Evolutionary conservation across 2,797 vertebrate species (phyloP).

Genomic region (Champsocephalus esox): DNA sequence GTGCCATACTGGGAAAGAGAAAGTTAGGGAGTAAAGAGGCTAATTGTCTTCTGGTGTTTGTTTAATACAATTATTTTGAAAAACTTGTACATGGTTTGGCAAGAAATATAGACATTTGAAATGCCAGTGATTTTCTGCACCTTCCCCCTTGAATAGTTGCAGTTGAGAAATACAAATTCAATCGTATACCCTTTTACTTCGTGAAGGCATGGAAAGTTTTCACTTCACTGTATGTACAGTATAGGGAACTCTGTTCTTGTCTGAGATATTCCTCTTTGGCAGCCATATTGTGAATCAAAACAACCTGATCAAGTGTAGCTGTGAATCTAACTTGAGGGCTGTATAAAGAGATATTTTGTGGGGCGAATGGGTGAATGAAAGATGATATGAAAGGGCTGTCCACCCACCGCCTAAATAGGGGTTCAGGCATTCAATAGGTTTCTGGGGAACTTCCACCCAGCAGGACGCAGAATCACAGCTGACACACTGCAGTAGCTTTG

Average conservation of each 20-base stretch:
- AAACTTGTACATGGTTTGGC: not conserved
- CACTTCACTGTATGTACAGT: not conserved
- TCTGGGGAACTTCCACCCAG: constrained; percentile 29
- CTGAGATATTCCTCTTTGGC: constrained; percentile 1
- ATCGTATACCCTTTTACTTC: not conserved
- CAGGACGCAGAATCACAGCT: constrained; percentile 30
- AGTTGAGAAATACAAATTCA: not conserved
- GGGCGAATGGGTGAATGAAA: constrained; percentile 13
- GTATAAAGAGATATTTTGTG: not conserved
- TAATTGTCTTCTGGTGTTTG: not conserved
- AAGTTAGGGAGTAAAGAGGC: not conserved
- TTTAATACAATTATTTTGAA: not conserved
- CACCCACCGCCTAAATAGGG: constrained; percentile 11
- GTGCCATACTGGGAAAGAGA: constrained; percentile 1
- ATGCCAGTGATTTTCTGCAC: not conserved
- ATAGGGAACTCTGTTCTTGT: not conserved
- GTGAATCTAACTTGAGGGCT: not conserved
- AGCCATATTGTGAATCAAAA: not conserved
- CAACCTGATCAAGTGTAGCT: not conserved
- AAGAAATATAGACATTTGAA: not conserved
- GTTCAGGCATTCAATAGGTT: constrained; percentile 19
- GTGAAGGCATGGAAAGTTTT: not conserved
- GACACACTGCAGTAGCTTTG: constrained; percentile 28
- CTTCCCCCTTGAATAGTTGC: not conserved
- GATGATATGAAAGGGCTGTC: constrained; percentile 19